Conservation (phyloP, 2,797 vertebrate species). For the Hippopotamyrus pictus region DNA sequence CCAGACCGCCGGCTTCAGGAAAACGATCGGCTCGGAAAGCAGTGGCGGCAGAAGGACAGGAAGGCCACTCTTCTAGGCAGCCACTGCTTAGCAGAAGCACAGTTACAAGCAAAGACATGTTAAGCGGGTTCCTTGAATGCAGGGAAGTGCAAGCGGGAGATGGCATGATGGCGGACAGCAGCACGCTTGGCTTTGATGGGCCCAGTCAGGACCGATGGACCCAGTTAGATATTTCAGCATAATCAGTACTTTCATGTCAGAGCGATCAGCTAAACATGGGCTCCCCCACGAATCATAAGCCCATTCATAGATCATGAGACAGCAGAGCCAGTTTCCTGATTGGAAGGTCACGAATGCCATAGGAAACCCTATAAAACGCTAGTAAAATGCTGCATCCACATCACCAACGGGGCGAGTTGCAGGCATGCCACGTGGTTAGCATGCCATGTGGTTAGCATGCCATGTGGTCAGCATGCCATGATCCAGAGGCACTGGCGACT, state of each 20-base stretch:
- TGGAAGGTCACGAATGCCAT: not conserved
- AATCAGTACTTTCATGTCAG: not conserved
- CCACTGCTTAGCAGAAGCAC: not conserved
- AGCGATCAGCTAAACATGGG: no score
- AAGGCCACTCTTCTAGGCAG: not conserved
- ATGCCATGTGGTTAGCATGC: not conserved
- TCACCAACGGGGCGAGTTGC: not conserved
- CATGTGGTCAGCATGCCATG: slow-evolving; percentile 4
- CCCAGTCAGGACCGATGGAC: not conserved
- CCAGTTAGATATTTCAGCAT: not conserved
- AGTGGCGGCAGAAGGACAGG: not conserved
- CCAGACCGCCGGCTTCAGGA: not conserved
- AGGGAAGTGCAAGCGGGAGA: slow-evolving; percentile 11
- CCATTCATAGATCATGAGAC: not conserved
- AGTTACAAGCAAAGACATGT: not conserved
- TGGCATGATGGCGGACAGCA: not conserved
- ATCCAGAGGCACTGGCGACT: not conserved
- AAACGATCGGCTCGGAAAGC: not conserved
- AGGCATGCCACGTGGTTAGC: not conserved
- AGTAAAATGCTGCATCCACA: not conserved
- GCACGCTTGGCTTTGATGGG: not conserved
- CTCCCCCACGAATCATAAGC: not conserved
- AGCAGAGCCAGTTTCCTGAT: not conserved
- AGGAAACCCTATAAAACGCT: not conserved
- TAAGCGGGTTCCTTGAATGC: not conserved